Evolutionary conservation across 2,797 vertebrate genomes (phyloP).

Genomic region (Silurus aristotelis): DNA sequence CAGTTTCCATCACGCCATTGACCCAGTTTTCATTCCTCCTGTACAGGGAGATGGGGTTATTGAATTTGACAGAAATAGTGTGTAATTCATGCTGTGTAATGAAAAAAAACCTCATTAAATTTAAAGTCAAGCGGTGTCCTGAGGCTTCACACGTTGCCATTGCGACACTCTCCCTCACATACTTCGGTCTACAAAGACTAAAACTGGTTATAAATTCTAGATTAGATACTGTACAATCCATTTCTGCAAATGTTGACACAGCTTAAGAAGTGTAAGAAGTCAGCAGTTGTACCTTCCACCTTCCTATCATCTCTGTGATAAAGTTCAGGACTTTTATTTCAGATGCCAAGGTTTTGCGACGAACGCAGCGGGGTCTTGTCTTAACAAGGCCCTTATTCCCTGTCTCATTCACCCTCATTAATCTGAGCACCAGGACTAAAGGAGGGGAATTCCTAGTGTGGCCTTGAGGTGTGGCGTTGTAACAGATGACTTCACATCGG

Average conservation of each 20-base stretch:
- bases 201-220: constrained; percentile 4
- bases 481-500: constrained; percentile 70
- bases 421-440: constrained; percentile 49
- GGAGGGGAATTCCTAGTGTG: constrained; percentile 64
- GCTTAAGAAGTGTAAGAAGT: background rate
- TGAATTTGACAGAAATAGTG: constrained; percentile 67
- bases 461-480: constrained; percentile 64
- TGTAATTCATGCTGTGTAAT: constrained; percentile 67
- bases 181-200: background rate
- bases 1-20: background rate
- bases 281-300: background rate
- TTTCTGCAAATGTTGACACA: background rate
- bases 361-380: constrained; percentile 46
- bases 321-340: constrained; percentile 14
- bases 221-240: background rate
- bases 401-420: constrained; percentile 54
- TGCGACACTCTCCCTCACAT: background rate
- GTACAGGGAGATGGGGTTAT: constrained; percentile 65
- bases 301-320: background rate
- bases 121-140: constrained; percentile 71
- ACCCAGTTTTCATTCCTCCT: constrained; percentile 68
- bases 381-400: constrained; percentile 54
- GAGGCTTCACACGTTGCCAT: constrained; percentile 68
- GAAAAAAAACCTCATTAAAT: constrained; percentile 75
- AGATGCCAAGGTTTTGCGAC: constrained; percentile 20